Evolutionary conservation across 1,140 invertebrate species (phyloP).

Genomic region (Drosophila lacertosa): DNA sequence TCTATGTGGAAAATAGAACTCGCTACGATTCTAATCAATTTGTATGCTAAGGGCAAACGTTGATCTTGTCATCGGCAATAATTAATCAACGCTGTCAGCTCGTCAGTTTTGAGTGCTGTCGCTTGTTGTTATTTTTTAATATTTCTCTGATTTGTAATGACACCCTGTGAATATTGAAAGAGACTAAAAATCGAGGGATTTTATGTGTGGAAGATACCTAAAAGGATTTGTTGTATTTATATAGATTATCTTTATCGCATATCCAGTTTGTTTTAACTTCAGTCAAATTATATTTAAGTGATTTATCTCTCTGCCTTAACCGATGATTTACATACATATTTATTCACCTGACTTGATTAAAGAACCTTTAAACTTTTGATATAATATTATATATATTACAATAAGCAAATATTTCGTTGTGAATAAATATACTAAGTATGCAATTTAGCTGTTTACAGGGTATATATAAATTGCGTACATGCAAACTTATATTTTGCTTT

Average conservation of each 20-base stretch:
- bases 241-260: no score
- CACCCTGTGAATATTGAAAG: not conserved
- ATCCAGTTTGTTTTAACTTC: no score
- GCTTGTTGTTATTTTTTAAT: constrained; percentile 12
- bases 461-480: not conserved
- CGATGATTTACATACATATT: no score
- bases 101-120: constrained; percentile 26
- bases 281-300: no score
- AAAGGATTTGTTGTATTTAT: no score
- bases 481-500: not conserved
- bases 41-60: not conserved
- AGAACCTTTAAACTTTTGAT: no score
- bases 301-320: no score
- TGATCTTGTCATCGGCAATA: constrained; percentile 49
- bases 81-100: constrained; percentile 60
- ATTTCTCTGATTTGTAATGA: constrained; percentile 15
- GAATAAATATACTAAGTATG: no score
- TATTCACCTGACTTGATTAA: no score
- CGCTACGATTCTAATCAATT: constrained; percentile 42
- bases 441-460: no score
- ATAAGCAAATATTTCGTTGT: no score
- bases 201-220: not conserved
- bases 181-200: not conserved
- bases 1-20: constrained; percentile 5
- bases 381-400: no score